Percentiles rank a stretch among this genome's conserved stretches.
Evolutionary conservation across 1,140 invertebrate species (phyloP).

Genomic region (Saccostrea echinata): DNA sequence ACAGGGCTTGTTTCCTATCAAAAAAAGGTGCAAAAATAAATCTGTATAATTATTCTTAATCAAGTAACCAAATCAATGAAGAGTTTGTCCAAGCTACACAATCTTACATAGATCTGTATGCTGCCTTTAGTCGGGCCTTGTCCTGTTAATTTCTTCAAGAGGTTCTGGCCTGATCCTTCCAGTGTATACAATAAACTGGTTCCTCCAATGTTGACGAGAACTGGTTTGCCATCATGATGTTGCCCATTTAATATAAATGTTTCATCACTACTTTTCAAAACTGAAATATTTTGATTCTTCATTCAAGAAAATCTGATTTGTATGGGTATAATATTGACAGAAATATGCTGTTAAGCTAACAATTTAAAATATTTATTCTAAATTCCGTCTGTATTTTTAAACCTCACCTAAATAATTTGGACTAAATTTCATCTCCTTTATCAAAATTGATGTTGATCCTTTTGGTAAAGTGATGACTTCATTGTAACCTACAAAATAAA

Average conservation of each 20-base stretch:
- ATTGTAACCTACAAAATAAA: slow-evolving; percentile 34
- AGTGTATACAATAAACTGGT: background rate
- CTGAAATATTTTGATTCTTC: background rate
- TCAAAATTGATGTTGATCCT: slow-evolving; percentile 29
- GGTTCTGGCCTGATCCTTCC: background rate
- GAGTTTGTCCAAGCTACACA: background rate
- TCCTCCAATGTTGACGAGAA: background rate
- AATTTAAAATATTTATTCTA: background rate
- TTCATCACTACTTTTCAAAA: background rate
- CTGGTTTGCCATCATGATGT: background rate
- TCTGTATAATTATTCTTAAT: too few relatives aligned
- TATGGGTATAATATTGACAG: too few relatives aligned
- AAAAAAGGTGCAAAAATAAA: too few relatives aligned
- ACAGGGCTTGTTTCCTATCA: too few relatives aligned
- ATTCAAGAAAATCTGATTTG: too few relatives aligned
- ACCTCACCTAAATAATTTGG: slow-evolving; percentile 7
- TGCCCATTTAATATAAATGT: background rate
- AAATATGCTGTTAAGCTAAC: too few relatives aligned
- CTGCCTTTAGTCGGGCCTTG: background rate
- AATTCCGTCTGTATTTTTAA: background rate
- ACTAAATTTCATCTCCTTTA: slow-evolving; percentile 19
- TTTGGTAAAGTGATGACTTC: slow-evolving; percentile 9
- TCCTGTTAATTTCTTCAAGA: background rate
- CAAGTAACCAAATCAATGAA: background rate
- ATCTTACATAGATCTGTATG: slow-evolving; percentile 12